phyloP scores from a whole-genome alignment of 2,113 vertebrate species.

The Lepisosteus osseus region DNA sequence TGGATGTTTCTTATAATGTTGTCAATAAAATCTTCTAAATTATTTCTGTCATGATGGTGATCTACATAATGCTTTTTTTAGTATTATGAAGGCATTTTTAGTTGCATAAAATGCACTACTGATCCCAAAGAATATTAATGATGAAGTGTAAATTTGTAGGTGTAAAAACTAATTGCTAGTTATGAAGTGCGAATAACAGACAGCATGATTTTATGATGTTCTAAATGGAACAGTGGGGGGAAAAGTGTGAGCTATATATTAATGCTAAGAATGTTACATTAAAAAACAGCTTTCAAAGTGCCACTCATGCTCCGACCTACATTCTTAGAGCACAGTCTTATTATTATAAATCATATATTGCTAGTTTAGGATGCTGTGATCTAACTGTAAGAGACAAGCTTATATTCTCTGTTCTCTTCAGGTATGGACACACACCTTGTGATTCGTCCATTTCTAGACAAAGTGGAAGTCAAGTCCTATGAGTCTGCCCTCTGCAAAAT shows the following conservation, averaged over 20 bases:
- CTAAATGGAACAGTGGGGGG: too few relatives aligned
- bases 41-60: too few relatives aligned
- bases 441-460: constrained; percentile 87
- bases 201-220: too few relatives aligned
- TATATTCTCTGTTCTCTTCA: constrained; percentile 34
- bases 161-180: not conserved
- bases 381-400: not conserved
- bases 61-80: too few relatives aligned
- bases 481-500: constrained; percentile 76
- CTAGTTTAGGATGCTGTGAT: not conserved
- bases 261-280: too few relatives aligned
- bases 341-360: not conserved
- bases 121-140: not conserved
- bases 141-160: not conserved
- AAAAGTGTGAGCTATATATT: too few relatives aligned
- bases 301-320: not conserved
- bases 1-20: too few relatives aligned
- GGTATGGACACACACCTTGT: constrained; percentile 88
- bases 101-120: too few relatives aligned
- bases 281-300: too few relatives aligned
- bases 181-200: too few relatives aligned
- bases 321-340: not conserved
- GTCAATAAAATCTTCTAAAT: too few relatives aligned
- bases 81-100: too few relatives aligned
- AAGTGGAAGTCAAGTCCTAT: constrained; percentile 70